Evolutionary conservation across 2,113 vertebrate genomes (phyloP).

Genomic region (Ibidorhyncha struthersii): DNA sequence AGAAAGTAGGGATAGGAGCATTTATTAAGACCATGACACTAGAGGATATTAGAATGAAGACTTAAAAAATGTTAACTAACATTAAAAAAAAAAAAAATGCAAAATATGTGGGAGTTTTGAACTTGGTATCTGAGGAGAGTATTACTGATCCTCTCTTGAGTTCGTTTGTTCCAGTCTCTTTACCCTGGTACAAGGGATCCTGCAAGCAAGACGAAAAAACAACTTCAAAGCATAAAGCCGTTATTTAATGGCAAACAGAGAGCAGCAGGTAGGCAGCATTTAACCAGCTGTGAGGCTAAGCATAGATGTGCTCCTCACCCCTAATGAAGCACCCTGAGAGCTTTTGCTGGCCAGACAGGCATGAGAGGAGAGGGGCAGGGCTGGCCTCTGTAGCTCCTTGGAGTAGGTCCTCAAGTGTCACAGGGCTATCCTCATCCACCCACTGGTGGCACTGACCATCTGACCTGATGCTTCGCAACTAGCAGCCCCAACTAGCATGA

Average conservation of each 20-base stretch:
- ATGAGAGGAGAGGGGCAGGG: accelerated
- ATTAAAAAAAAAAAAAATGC: neutral
- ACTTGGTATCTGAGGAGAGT: neutral
- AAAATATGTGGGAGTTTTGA: neutral
- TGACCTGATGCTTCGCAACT: neutral
- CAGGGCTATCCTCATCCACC: neutral
- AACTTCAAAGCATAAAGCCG: neutral
- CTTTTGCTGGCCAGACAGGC: neutral
- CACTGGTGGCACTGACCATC: neutral
- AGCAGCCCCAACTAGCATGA: accelerated
- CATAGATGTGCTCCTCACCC: neutral
- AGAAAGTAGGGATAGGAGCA: neutral
- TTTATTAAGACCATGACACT: neutral
- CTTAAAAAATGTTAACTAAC: neutral
- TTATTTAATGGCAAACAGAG: neutral
- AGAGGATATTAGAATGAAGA: neutral
- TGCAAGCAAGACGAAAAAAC: neutral
- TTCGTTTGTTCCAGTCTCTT: neutral
- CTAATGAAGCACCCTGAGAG: accelerated
- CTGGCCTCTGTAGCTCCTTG: neutral
- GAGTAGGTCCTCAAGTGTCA: neutral
- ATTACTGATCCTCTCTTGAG: neutral
- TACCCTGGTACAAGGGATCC: neutral
- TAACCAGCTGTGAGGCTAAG: neutral
- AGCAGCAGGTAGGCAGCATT: neutral